Percentiles rank a stretch among this genome's conserved stretches.
Conservation (phyloP, 2,888 invertebrate genomes). For the Meiosimyza platycephala region DNA sequence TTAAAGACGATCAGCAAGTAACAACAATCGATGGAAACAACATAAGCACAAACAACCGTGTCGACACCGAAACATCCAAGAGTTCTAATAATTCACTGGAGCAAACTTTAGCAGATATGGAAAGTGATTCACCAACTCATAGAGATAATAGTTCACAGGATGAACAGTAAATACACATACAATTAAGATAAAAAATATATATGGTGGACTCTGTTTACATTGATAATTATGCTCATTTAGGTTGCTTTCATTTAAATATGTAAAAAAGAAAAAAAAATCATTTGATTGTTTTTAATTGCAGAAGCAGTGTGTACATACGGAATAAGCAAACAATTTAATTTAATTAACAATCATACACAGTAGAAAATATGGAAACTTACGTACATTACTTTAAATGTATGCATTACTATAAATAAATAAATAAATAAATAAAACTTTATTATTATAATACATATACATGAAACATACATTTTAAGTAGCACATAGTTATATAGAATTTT, state of each 20-base stretch:
- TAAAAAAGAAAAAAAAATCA: constrained; percentile 22
- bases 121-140: background rate
- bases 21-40: constrained; percentile 12
- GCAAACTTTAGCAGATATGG: background rate
- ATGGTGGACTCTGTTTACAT: no score
- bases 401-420: background rate
- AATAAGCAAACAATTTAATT: constrained; percentile 25
- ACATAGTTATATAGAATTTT: constrained; percentile 30
- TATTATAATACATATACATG: constrained; percentile 14
- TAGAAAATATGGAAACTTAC: constrained; percentile 28
- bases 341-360: constrained; percentile 17
- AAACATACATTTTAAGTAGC: constrained; percentile 40
- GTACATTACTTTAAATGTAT: constrained; percentile 23
- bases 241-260: constrained; percentile 14
- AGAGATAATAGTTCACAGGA: constrained; percentile 25
- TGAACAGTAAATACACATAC: constrained; percentile 24
- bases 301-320: constrained; percentile 26
- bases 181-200: background rate
- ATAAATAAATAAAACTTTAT: no score
- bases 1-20: background rate
- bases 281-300: constrained; percentile 17
- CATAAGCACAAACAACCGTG: constrained; percentile 2
- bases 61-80: constrained; percentile 4
- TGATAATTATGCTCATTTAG: constrained; percentile 21
- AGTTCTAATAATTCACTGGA: background rate